Evolutionary conservation across 2,797 vertebrate genomes (phyloP).

Genomic region (Tapirus indicus): DNA sequence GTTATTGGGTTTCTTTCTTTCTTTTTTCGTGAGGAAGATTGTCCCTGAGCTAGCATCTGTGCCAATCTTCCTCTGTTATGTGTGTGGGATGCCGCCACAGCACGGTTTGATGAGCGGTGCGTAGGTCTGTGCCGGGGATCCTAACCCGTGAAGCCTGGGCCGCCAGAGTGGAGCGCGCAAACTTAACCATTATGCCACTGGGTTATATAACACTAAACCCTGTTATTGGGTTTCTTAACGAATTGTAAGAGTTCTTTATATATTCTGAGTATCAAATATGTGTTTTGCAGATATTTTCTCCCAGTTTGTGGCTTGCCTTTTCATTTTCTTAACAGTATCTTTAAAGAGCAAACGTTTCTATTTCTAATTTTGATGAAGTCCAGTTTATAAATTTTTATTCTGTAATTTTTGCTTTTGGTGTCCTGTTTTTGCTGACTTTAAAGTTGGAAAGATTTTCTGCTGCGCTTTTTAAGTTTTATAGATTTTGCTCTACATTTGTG

Average conservation of each 20-base stretch:
- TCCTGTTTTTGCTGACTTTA: background rate
- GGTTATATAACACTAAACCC: too few species aligned
- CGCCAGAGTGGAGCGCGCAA: too few species aligned
- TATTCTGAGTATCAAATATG: background rate
- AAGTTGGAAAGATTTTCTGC: background rate
- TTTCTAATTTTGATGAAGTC: background rate
- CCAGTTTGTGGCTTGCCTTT: background rate
- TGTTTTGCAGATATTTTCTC: slow-evolving; percentile 10
- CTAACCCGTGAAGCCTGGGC: too few species aligned
- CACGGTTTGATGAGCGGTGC: too few species aligned
- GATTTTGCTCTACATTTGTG: background rate
- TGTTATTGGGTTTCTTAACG: background rate
- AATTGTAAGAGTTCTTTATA: background rate
- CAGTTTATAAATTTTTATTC: background rate
- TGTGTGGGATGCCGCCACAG: too few species aligned
- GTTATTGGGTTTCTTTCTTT: background rate
- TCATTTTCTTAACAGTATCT: background rate
- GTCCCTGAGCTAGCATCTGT: too few species aligned
- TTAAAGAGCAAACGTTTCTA: background rate
- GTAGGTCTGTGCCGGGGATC: too few species aligned
- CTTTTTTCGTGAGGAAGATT: background rate
- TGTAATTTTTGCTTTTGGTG: background rate
- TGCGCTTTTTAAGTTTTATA: background rate
- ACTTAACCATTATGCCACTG: too few species aligned
- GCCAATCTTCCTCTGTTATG: too few species aligned